Base-by-base conservation (phyloP, 2,113 vertebrate genomes). In the Syngnathoides biaculeatus region DNA sequence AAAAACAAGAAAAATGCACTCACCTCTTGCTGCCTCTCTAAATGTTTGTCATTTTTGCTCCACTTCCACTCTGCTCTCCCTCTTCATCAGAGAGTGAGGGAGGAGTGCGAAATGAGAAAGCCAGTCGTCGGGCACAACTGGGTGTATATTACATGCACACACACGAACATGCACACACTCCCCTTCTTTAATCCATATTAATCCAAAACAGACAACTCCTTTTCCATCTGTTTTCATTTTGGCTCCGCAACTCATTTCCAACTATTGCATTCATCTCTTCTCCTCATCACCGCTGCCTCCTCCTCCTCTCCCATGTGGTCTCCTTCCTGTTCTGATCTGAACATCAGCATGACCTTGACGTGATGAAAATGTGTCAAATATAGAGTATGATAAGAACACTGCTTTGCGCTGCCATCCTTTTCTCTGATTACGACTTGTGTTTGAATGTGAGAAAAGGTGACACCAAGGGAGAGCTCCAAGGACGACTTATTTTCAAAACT, bases 191-290 rank as follows among this genome's bases (percentile, higher is more conserved):
- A 92, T 90, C 90, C 11, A 67, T 69, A 82, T 78, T 87, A 90
- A 90, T 89, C 89, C 86, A 83, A 72, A 78, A 71, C 72, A 73
- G 78, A 81, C 79, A 71, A 72, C n/a, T 73, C 76, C 77, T 56
- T 57, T 80, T 86, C 88, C 88, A 89, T 90, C 90, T 88, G 88
- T 76, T 87, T 81, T 84, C 80, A 86, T 88, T 85, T 86, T 73
- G 43, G 73, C 74, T 83, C 69, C 64, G 72, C 24, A 73, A 80
- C 66, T 80, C 63, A 75, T 77, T 84, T 79, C 73, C 64, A 76
- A 82, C 55, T 0, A 19, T 64, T 73, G 68, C 75, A 72, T 68
- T 73, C 77, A 77, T 61, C 53, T 64, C 67, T 24, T 5, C 8
- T 52, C 10, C 38, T 66, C 56, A 60, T 64, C 39, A 30, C 65